Conservation (phyloP, 2,888 invertebrate species). For the Aquatica leii region DNA sequence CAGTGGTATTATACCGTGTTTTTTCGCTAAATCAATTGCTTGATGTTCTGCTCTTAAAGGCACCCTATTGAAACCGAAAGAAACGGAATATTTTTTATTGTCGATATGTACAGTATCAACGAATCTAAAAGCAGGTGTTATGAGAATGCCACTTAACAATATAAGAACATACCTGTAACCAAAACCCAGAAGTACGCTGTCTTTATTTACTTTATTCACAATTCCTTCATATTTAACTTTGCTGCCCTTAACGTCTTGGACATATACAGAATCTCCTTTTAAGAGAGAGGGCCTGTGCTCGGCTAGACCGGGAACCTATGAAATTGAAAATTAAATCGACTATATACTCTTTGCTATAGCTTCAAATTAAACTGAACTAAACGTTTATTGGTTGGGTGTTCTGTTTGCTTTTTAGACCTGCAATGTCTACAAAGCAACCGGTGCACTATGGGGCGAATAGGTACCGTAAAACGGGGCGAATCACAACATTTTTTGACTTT, state of each 20-base stretch:
- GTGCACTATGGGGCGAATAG: no score
- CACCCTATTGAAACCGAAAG: constrained; percentile 51
- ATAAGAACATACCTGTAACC: constrained; percentile 41
- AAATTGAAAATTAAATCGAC: not conserved
- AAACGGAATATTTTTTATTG: constrained; percentile 47
- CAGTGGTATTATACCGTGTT: constrained; percentile 42
- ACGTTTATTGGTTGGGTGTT: no score
- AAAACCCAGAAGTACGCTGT: constrained; percentile 48
- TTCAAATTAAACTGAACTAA: no score
- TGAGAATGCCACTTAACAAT: no score
- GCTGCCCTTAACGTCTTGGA: constrained; percentile 39
- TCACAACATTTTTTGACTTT: no score
- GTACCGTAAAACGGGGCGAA: no score
- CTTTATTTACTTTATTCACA: constrained; percentile 46
- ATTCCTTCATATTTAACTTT: constrained; percentile 49
- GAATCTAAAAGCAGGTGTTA: constrained; percentile 34
- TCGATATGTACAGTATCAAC: constrained; percentile 28
- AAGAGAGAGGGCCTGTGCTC: constrained; percentile 56
- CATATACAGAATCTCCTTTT: constrained; percentile 49
- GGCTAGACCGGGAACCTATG: constrained; percentile 54
- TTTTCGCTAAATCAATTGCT: constrained; percentile 46
- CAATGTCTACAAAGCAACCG: no score
- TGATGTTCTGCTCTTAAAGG: constrained; percentile 51
- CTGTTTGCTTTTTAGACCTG: no score
- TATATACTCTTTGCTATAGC: no score